Evolutionary conservation across 2,888 invertebrate species (phyloP).

Genomic region (Agrotis clavis): DNA sequence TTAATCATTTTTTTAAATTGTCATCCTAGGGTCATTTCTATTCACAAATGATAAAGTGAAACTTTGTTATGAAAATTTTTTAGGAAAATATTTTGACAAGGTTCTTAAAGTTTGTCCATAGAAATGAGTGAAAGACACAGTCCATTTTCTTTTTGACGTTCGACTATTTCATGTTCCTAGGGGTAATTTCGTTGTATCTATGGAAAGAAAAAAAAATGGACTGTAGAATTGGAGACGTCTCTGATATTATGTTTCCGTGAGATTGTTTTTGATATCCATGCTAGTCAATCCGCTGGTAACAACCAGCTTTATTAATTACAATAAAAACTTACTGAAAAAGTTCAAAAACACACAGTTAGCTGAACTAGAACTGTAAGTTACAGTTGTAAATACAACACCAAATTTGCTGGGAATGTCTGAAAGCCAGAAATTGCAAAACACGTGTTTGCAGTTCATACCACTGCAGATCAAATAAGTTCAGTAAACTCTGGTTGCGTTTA

Average conservation of each 20-base stretch:
- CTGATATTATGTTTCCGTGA: not conserved
- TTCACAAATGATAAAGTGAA: no score
- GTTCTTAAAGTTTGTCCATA: no score
- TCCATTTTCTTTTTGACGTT: no score
- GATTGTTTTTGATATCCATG: not conserved
- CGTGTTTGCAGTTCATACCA: conserved; percentile 54
- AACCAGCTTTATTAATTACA: not conserved
- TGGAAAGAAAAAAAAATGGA: no score
- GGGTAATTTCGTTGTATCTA: no score
- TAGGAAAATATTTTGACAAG: no score
- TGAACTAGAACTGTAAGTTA: not conserved
- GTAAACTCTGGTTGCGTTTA: conserved; percentile 59
- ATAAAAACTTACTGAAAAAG: not conserved
- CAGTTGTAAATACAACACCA: not conserved
- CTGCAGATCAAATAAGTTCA: conserved; percentile 64
- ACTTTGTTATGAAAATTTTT: no score
- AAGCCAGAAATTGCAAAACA: conserved; percentile 51
- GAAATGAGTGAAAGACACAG: no score
- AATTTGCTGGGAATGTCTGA: conserved; percentile 37
- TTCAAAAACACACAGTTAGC: conserved; percentile 11
- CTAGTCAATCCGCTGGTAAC: not conserved
- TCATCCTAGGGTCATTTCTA: no score
- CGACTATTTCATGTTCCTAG: no score
- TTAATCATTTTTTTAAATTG: no score
- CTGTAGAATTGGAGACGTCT: no score